Conservation (phyloP, 2,888 invertebrate species). For the Drosophila neutralis region DNA sequence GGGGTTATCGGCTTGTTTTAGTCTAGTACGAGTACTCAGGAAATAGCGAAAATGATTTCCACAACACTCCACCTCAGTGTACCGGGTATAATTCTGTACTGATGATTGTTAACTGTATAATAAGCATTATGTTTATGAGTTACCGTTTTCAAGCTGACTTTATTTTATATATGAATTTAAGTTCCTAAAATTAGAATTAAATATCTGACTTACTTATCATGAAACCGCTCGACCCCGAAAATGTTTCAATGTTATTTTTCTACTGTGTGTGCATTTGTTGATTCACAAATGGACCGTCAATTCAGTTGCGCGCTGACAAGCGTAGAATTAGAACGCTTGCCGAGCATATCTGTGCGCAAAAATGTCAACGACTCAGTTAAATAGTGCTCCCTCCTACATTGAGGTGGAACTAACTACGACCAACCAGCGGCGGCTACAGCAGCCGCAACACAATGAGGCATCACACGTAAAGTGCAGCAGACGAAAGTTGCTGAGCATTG, state of each 20-base stretch:
- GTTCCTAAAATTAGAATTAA: not conserved
- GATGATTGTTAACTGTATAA: not conserved
- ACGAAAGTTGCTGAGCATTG: conserved; percentile 48
- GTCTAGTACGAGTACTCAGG: not conserved
- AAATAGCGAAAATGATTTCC: not conserved
- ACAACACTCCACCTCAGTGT: not conserved
- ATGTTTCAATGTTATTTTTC: not conserved
- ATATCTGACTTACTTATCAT: not conserved
- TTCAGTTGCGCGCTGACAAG: conserved; percentile 37
- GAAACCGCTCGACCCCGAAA: not conserved
- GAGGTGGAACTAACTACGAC: not conserved
- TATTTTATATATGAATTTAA: not conserved
- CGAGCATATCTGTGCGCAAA: not conserved
- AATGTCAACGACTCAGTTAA: conserved; percentile 32
- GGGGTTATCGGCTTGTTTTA: conserved; percentile 43
- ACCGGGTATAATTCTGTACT: not conserved
- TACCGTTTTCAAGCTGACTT: not conserved
- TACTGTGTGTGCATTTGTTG: conserved; percentile 5
- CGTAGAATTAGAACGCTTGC: conserved; percentile 24
- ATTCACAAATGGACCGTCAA: conserved; percentile 10
- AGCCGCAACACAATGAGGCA: conserved; percentile 1
- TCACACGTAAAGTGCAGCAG: conserved; percentile 27
- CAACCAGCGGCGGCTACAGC: not conserved
- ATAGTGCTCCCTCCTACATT: conserved; percentile 8
- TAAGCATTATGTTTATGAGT: not conserved